Evolutionary conservation across 2,888 invertebrate genomes (phyloP).

Genomic region (Andrena marginata): DNA sequence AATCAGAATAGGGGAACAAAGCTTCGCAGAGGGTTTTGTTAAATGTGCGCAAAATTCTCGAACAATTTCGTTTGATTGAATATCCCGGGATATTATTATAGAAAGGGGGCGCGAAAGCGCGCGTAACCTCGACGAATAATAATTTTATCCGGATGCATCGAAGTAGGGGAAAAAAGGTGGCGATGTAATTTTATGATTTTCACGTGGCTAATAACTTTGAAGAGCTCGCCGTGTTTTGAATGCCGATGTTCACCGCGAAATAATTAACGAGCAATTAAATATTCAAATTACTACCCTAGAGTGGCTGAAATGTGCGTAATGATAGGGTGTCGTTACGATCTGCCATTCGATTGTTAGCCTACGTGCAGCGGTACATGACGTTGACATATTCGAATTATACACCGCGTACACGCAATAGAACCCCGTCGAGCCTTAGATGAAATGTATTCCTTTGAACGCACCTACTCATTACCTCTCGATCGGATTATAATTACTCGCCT

Average conservation of each 20-base stretch:
- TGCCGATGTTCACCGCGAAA: neutral
- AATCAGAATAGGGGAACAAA: too few relatives aligned
- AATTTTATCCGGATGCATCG: neutral
- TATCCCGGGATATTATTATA: too few relatives aligned
- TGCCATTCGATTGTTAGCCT: conserved; percentile 43
- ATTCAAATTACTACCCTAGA: conserved; percentile 6
- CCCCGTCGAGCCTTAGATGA: conserved; percentile 30
- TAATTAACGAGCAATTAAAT: conserved; percentile 41
- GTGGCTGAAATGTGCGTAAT: conserved; percentile 34
- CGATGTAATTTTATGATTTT: neutral
- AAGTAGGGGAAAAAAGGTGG: neutral
- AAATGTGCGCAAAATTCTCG: neutral
- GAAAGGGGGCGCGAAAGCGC: too few relatives aligned
- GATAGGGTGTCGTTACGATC: conserved; percentile 36
- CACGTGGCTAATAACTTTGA: neutral
- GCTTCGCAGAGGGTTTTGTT: too few relatives aligned
- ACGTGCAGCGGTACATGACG: conserved; percentile 39
- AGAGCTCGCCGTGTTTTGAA: neutral
- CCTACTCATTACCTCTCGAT: conserved; percentile 39
- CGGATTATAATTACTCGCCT: conserved; percentile 40
- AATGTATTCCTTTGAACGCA: conserved; percentile 39
- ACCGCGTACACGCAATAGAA: conserved; percentile 34
- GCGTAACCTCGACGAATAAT: neutral
- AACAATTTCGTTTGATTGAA: neutral
- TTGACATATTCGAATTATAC: conserved; percentile 59